Evolutionary conservation across 2,113 vertebrate species (phyloP).

Genomic region (Nibea albiflora): DNA sequence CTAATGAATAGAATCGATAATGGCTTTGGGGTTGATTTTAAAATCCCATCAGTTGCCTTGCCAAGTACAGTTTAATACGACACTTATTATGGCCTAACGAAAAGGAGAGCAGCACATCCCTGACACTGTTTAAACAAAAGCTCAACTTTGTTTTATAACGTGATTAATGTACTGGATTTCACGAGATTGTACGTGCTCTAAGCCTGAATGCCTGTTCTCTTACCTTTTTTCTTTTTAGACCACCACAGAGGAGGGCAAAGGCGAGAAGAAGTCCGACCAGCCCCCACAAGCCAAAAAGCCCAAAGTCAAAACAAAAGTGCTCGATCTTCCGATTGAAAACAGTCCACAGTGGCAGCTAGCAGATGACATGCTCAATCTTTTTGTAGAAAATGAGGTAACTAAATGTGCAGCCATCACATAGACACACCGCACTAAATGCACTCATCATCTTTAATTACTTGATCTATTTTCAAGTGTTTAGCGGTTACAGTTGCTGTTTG

Average conservation of each 20-base stretch:
- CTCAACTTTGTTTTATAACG: too few species aligned
- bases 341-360: slow-evolving; percentile 95
- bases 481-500: slow-evolving; percentile 43
- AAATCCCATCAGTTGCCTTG: too few species aligned
- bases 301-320: slow-evolving; percentile 96
- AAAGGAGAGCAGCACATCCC: not conserved
- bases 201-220: not conserved
- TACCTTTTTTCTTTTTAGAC: slow-evolving; percentile 81
- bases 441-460: not conserved
- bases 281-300: slow-evolving; percentile 97
- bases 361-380: slow-evolving; percentile 93
- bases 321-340: slow-evolving; percentile 95
- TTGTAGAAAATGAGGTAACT: slow-evolving; percentile 95
- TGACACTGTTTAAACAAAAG: not conserved
- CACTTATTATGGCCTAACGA: not conserved
- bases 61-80: too few species aligned
- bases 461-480: slow-evolving; percentile 1
- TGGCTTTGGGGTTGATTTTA: too few species aligned
- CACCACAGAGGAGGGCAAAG: slow-evolving; percentile 88
- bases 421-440: not conserved
- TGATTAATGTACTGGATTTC: not conserved
- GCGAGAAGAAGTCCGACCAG: slow-evolving; percentile 94
- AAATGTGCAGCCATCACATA: not conserved
- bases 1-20: too few species aligned
- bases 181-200: not conserved